Percentiles rank a stretch among this genome's conserved stretches.
These are phyloP conservation scores for Musca domestica DNA, from an alignment of 1,140 invertebrate species.

Conservation along the genomic window DNA sequence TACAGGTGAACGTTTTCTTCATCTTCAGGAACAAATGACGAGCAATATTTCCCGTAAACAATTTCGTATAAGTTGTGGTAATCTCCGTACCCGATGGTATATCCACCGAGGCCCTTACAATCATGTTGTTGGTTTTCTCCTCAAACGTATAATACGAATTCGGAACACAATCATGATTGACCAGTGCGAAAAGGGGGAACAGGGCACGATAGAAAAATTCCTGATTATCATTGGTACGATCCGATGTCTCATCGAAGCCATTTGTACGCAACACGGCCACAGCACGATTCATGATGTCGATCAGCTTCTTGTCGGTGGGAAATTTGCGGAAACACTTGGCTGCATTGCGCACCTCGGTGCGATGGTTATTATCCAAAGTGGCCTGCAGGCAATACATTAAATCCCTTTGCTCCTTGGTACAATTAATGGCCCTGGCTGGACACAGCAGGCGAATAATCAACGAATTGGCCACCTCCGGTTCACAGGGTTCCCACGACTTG, in stretches of 20 bases:
- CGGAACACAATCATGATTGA: constrained; percentile 74
- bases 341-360: constrained; percentile 62
- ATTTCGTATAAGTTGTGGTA: constrained; percentile 69
- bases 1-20: constrained; percentile 75
- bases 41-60: constrained; percentile 70
- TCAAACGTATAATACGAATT: constrained; percentile 72
- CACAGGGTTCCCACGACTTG: constrained; percentile 57
- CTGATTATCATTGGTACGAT: constrained; percentile 56
- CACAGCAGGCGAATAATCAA: constrained; percentile 59
- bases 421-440: constrained; percentile 60
- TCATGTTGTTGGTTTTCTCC: constrained; percentile 59
- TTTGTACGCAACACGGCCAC: constrained; percentile 70
- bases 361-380: constrained; percentile 58
- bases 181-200: constrained; percentile 69
- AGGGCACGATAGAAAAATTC: constrained; percentile 65
- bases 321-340: constrained; percentile 60
- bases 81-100: constrained; percentile 69
- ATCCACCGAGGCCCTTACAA: constrained; percentile 63
- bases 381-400: constrained; percentile 60
- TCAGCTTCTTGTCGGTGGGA: constrained; percentile 54
- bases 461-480: constrained; percentile 58
- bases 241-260: constrained; percentile 65
- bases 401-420: constrained; percentile 58
- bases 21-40: constrained; percentile 64
- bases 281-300: constrained; percentile 51